Conservation (phyloP, 1,140 invertebrate genomes). For the Drosophila eugracilis region DNA sequence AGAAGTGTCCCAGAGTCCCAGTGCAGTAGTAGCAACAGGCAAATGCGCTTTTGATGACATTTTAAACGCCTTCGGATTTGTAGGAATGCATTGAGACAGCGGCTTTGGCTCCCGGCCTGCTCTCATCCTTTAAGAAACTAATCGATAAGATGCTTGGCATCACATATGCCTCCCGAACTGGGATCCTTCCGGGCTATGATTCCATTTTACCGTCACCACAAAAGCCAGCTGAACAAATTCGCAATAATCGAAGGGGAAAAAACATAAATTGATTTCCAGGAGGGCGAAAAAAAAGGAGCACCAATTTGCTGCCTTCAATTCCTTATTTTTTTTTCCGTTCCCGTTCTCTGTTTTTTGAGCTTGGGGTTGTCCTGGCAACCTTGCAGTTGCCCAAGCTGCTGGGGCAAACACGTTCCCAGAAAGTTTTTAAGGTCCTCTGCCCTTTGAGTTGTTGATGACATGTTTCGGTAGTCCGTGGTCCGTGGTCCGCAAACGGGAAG, state of each 20-base stretch:
- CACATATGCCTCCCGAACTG: slow-evolving; percentile 9
- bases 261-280: slow-evolving; percentile 43
- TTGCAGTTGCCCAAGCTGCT: slow-evolving; percentile 32
- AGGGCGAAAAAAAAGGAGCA: slow-evolving; percentile 32
- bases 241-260: slow-evolving; percentile 31
- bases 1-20: slow-evolving; percentile 33
- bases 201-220: slow-evolving; percentile 21
- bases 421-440: slow-evolving; percentile 43
- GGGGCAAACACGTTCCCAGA: slow-evolving; percentile 39
- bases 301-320: slow-evolving; percentile 34
- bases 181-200: slow-evolving; percentile 22
- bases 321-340: slow-evolving; percentile 1
- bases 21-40: slow-evolving; percentile 29
- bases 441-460: slow-evolving; percentile 63
- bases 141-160: slow-evolving; percentile 21
- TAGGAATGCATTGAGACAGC: slow-evolving; percentile 16
- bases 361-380: slow-evolving; percentile 4
- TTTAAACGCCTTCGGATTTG: slow-evolving; percentile 48
- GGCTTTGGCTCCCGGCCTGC: background rate
- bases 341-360: slow-evolving; percentile 1
- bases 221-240: slow-evolving; percentile 20
- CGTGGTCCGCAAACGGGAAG: slow-evolving; percentile 6
- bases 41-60: slow-evolving; percentile 78
- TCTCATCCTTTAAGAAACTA: slow-evolving; percentile 8
- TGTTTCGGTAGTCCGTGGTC: slow-evolving; percentile 29